Percentiles rank a stretch among this genome's conserved stretches.
phyloP scores from a whole-genome alignment of 2,113 vertebrate genomes.

The Nibea albiflora region DNA sequence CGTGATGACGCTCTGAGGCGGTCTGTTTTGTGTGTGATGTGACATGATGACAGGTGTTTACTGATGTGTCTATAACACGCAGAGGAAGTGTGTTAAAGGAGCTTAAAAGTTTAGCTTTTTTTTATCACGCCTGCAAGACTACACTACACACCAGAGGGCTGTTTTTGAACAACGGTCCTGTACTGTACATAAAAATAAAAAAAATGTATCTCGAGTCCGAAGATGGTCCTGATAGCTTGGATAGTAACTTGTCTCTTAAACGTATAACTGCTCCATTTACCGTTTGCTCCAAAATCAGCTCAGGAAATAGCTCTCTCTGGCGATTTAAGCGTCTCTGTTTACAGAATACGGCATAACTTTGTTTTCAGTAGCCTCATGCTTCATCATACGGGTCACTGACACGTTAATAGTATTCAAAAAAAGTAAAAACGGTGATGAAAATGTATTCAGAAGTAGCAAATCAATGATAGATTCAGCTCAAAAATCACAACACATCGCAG shows the following conservation, averaged over 20 bases:
- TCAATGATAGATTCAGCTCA: no score
- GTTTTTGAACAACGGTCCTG: not conserved
- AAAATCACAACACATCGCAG: no score
- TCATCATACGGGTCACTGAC: no score
- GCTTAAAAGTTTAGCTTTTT: not conserved
- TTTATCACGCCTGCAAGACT: no score
- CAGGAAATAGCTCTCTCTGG: not conserved
- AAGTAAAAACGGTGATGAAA: no score
- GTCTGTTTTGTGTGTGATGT: not conserved
- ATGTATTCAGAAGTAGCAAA: no score
- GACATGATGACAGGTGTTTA: constrained; percentile 42
- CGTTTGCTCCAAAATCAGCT: not conserved
- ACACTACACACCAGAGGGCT: not conserved
- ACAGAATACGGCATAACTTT: no score
- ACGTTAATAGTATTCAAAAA: no score
- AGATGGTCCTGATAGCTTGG: not conserved
- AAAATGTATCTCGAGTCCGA: not conserved
- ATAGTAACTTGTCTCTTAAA: not conserved
- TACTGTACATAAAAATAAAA: not conserved
- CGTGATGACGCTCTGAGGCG: constrained; percentile 48
- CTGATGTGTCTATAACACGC: constrained; percentile 12
- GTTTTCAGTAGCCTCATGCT: no score
- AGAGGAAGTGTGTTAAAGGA: not conserved
- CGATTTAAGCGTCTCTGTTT: no score
- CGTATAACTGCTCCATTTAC: not conserved